These are phyloP conservation scores for Anas capensis DNA, from an alignment of 2,797 vertebrate species.

Conservation along the genomic window DNA sequence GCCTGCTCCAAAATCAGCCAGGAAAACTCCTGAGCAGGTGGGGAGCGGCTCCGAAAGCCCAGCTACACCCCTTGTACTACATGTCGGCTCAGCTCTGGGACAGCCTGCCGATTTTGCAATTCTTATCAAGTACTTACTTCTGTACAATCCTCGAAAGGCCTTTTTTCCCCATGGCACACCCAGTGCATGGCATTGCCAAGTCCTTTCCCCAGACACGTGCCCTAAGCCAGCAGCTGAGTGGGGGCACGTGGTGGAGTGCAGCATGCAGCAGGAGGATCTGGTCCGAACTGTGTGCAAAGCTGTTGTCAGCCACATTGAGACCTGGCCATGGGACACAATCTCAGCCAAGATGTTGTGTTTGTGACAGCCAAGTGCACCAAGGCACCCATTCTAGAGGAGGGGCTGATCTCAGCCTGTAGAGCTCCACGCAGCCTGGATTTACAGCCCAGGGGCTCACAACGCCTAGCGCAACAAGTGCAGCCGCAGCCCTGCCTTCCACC, in stretches of 20 bases:
- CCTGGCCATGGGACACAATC: rapidly evolving
- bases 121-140: background rate
- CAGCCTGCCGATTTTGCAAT: background rate
- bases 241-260: rapidly evolving
- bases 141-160: too few species aligned
- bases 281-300: background rate
- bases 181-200: background rate
- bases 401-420: background rate
- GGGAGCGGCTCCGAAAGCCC: background rate
- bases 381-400: rapidly evolving
- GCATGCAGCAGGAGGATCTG: background rate
- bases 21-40: background rate
- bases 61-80: background rate
- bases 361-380: background rate
- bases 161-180: background rate
- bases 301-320: rapidly evolving
- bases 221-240: background rate
- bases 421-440: background rate
- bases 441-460: background rate
- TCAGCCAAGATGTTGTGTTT: background rate
- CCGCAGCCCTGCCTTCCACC: background rate
- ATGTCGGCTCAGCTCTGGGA: background rate
- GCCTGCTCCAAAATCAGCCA: too few species aligned
- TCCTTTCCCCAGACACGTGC: background rate
- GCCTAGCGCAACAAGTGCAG: background rate